A percentile compares a stretch with the other conserved stretches of the same genome.
These are phyloP conservation scores for Geopemphigus sp. DNA, from an alignment of 1,140 invertebrate species.

Conservation along the genomic window DNA sequence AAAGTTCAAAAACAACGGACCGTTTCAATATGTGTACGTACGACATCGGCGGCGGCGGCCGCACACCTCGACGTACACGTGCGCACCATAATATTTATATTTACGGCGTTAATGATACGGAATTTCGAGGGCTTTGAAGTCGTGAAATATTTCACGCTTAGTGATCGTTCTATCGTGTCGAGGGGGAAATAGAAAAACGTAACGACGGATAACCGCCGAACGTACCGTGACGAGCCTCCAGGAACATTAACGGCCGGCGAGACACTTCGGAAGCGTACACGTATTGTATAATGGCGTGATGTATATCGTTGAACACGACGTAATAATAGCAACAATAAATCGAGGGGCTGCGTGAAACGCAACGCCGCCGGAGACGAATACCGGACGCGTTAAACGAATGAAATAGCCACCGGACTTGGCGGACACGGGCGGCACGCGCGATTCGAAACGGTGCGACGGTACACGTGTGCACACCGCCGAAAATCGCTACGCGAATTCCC, in stretches of 20 bases:
- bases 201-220: constrained; percentile 29
- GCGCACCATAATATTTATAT: not conserved
- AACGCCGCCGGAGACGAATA: too few species aligned
- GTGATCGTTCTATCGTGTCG: constrained; percentile 21
- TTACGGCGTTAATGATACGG: not conserved
- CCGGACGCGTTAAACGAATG: too few species aligned
- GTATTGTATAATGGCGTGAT: not conserved
- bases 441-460: too few species aligned
- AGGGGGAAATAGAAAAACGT: constrained; percentile 25
- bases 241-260: constrained; percentile 24
- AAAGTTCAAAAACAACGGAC: too few species aligned
- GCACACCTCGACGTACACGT: not conserved
- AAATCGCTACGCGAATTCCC: too few species aligned
- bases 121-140: constrained; percentile 34
- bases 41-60: not conserved
- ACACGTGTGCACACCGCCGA: too few species aligned
- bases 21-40: too few species aligned
- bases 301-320: not conserved
- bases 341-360: not conserved
- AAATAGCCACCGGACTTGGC: too few species aligned
- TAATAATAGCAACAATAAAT: constrained; percentile 4
- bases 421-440: too few species aligned
- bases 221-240: constrained; percentile 27
- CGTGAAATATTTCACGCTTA: constrained; percentile 40
- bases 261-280: constrained; percentile 20